Base-by-base conservation (phyloP, 2,113 vertebrate species). In the Dinomys branickii region DNA sequence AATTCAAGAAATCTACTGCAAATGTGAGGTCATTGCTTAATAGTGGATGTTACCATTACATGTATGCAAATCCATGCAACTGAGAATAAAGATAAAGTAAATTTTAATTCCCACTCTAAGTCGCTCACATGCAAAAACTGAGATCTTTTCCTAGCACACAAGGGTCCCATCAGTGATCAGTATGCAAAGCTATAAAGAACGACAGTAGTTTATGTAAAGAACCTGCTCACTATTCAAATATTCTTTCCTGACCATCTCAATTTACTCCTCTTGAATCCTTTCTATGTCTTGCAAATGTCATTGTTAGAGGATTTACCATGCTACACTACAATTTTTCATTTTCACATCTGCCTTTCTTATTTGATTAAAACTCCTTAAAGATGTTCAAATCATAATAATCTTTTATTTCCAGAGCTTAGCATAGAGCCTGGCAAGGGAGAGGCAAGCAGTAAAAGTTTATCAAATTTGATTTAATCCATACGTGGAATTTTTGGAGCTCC, bases 401-500 rank as follows among this genome's bases (percentile, higher is more conserved):
- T 85, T 95, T 87, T 63, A 69, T 96, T 96, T 94, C 91, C 77
- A 92, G 75, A 95, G 75, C n/a, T 90, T 92, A 83, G 59, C 59
- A 93, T 26, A 14, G 75, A 81, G 1, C 11, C 14, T 75, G 56
- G 6, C 4, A 96, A 91, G 88, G 94, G 85, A 92, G 38, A 91
- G 30, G 1, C 44, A 26, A 9, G 19, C n/a, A 38, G 47, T 73
- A 95, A 88, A 92, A 61, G 65, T 54, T 81, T 75, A 81, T 84
- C 38, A 90, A 50, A 85, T 85, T 94, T 90, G 78, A 87, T 73
- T 97, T 87, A 87, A 82, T 95, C 85, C 19, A 26, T 83, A 88
- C 5, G 54, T 11, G 50, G 14, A 71, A 75, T 96, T 96, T 85
- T 90, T 26, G 59, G 83, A 85, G 4, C 16, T 92, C 71, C 38